Conservation (phyloP, 2,797 vertebrate genomes). For the Lophotriccus pileatus region DNA sequence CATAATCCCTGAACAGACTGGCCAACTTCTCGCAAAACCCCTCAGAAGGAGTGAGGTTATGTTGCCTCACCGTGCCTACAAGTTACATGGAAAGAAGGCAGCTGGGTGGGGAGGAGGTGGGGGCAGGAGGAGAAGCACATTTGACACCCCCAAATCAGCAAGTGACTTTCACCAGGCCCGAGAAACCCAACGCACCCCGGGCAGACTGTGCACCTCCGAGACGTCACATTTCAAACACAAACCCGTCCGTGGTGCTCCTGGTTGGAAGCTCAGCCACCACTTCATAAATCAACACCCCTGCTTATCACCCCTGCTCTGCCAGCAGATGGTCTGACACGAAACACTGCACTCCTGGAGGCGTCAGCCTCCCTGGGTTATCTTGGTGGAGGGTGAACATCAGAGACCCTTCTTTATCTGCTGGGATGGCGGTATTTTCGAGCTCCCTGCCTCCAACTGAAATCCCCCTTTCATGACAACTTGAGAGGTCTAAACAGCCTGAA, state of each 20-base stretch:
- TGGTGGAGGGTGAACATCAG: neutral
- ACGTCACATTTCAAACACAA: neutral
- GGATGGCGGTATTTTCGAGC: neutral
- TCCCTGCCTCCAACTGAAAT: neutral
- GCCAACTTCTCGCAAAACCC: neutral
- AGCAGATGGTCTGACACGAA: neutral
- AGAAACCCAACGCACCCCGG: fast-evolving
- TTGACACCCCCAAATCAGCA: too few relatives aligned
- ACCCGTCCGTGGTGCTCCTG: neutral
- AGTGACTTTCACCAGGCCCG: neutral
- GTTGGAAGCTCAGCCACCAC: neutral
- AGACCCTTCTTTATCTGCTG: neutral
- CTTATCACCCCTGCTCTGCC: neutral
- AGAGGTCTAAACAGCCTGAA: neutral
- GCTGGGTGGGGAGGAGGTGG: neutral
- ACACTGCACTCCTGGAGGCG: neutral
- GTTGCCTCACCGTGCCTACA: neutral
- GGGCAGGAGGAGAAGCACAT: neutral
- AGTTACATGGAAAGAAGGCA: fast-evolving
- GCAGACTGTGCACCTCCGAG: neutral
- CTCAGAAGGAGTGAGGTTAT: neutral
- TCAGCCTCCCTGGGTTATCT: neutral
- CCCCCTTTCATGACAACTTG: neutral
- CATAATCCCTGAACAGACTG: neutral
- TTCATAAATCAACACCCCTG: constrained; percentile 14